Base-by-base conservation (phyloP, 2,797 vertebrate species). In the Aldrovandia affinis region DNA sequence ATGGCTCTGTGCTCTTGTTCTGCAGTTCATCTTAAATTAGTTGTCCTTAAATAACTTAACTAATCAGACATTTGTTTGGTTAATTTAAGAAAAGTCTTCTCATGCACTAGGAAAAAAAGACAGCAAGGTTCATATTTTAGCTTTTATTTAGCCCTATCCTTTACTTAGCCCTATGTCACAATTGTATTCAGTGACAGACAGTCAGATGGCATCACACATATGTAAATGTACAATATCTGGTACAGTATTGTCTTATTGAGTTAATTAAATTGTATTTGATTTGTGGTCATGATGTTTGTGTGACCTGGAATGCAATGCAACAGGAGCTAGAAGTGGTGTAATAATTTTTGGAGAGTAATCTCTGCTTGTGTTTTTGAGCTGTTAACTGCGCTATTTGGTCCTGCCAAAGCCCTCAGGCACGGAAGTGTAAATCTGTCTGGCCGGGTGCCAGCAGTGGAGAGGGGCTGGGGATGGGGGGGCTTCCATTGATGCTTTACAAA, bases 401-500 rank as follows among this genome's bases (percentile, higher is more conserved):
- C 86, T 86, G 85, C 87, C 84, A 88, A 90, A 89, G 89, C 91
- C 93, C 91, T 7, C 82, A 82, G 94, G 93, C 94, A 93, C 92
- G 92, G 94, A 94, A 92, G 92, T 95, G 93, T 94, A 95, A 93
- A 94, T 94, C 89, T 94, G 91, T 88, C 87, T 91, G 93, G 92
- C 90, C 88, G 81, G 52, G 83, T 87, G 92, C 92, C 93, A 93
- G 89, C 86, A 86, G 82, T 85, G 68, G 87, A 57, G 83, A 87
- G 84, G 52, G 83, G 79, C 77, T 83, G 14, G 47, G 3, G 57
- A 18, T 9, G 28, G 52, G 54, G 80, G 18, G 47, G 78, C 12
- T 83, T 86, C 85, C 84, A 85, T 83, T 86, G 79, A 85, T 55
- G 82, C 84, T 85, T 83, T 82, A 82, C 85, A 86, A 89, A 88